Conservation (phyloP, 2,888 invertebrate genomes). For the Drosophila kanekoi region DNA sequence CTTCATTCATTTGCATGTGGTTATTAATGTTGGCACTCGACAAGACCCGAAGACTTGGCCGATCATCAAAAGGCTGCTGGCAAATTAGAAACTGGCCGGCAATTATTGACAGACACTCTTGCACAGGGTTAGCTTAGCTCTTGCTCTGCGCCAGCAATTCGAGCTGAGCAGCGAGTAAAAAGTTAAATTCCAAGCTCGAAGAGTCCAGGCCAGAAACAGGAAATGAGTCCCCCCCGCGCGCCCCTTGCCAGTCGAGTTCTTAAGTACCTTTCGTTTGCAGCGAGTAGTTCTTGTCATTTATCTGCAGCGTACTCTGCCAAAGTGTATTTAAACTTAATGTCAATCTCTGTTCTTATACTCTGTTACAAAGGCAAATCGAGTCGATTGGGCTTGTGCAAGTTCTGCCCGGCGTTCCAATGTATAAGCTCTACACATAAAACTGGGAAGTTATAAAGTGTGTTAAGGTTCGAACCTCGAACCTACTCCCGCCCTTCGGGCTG, state of each 20-base stretch:
- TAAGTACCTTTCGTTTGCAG: conserved; percentile 66
- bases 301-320: conserved; percentile 5
- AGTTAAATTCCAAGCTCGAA: conserved; percentile 22
- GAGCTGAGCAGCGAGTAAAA: conserved; percentile 13
- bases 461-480: too few relatives aligned
- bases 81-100: conserved; percentile 63
- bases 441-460: too few relatives aligned
- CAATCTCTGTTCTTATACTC: not conserved
- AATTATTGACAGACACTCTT: conserved; percentile 30
- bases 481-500: too few relatives aligned
- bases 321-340: not conserved
- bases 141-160: conserved; percentile 13
- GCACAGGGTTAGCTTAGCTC: conserved; percentile 8
- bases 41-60: not conserved
- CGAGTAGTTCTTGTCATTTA: conserved; percentile 25
- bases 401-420: too few relatives aligned
- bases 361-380: too few relatives aligned
- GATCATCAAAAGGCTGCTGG: conserved; percentile 56
- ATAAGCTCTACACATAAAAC: too few relatives aligned
- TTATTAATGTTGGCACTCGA: conserved; percentile 23
- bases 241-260: conserved; percentile 53
- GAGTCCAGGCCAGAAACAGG: conserved; percentile 51
- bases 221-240: conserved; percentile 44
- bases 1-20: conserved; percentile 34
- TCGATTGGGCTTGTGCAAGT: too few relatives aligned